Evolutionary conservation across 2,888 invertebrate species (phyloP).

Genomic region (Thecophora atra): DNA sequence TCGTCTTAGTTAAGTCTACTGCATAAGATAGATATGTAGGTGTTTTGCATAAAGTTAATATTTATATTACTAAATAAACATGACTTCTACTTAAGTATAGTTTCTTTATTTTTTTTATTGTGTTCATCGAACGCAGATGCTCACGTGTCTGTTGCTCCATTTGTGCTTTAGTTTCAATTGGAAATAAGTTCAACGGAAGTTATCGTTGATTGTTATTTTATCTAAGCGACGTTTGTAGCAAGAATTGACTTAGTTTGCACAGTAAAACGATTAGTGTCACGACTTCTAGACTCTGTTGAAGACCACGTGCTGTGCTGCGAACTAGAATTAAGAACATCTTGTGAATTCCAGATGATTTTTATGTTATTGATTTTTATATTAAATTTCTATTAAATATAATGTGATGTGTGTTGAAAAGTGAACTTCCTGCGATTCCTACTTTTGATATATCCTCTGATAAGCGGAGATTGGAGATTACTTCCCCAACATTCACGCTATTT

Average conservation of each 20-base stretch:
- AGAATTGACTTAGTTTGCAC: constrained; percentile 53
- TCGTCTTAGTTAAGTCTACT: not conserved
- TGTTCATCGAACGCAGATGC: not conserved
- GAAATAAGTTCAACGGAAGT: not conserved
- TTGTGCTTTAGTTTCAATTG: not conserved
- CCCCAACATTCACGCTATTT: too few species aligned
- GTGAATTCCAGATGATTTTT: too few species aligned
- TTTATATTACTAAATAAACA: too few species aligned
- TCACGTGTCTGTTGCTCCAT: not conserved
- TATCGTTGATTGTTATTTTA: constrained; percentile 39
- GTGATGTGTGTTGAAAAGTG: too few species aligned
- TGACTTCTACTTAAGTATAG: too few species aligned
- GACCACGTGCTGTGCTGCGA: constrained; percentile 51
- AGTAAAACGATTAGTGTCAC: constrained; percentile 37
- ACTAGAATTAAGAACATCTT: constrained; percentile 45
- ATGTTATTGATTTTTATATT: too few species aligned
- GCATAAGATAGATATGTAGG: not conserved
- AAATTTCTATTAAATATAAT: too few species aligned
- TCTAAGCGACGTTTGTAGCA: constrained; percentile 51
- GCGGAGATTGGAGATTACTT: too few species aligned
- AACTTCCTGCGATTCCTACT: too few species aligned
- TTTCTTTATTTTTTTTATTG: not conserved
- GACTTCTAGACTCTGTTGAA: constrained; percentile 35
- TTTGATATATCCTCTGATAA: too few species aligned
- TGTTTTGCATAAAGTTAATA: not conserved